A percentile compares a stretch with the other conserved stretches of the same genome.
phyloP scores from a whole-genome alignment of 2,113 vertebrate species.

The Malurus elegans region DNA sequence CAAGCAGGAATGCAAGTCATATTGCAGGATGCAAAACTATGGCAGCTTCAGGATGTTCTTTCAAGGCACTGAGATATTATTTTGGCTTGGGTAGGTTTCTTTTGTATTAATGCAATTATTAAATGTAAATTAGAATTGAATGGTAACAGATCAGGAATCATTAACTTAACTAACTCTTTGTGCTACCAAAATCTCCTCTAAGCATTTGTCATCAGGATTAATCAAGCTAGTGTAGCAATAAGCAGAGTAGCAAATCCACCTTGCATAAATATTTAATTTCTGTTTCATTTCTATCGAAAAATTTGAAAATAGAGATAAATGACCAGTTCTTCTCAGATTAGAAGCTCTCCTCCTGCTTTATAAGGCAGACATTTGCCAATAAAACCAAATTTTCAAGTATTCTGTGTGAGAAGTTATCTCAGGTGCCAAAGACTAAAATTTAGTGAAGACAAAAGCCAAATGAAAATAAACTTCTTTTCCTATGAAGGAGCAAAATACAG shows the following conservation, averaged over 20 bases:
- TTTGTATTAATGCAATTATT: neutral
- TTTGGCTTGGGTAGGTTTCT: accelerated
- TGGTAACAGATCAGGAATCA: neutral
- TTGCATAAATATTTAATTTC: neutral
- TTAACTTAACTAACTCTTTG: neutral
- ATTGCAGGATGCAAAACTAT: neutral
- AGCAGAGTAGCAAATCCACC: neutral
- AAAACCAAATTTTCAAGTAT: neutral
- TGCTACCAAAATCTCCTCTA: neutral
- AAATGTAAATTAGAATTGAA: neutral
- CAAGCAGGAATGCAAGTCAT: neutral
- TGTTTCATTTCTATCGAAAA: neutral
- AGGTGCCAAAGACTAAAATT: neutral
- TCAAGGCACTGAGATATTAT: neutral
- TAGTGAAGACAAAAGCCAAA: neutral
- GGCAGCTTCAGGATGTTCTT: neutral
- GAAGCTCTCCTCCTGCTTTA: neutral
- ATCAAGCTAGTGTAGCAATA: neutral
- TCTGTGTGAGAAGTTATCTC: neutral
- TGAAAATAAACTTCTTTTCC: neutral
- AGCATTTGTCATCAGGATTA: neutral
- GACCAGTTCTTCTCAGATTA: neutral
- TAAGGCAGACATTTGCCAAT: neutral
- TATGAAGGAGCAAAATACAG: neutral
- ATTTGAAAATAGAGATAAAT: neutral